phyloP scores from a whole-genome alignment of 1,140 invertebrate genomes.

The Leucophenga varia region DNA sequence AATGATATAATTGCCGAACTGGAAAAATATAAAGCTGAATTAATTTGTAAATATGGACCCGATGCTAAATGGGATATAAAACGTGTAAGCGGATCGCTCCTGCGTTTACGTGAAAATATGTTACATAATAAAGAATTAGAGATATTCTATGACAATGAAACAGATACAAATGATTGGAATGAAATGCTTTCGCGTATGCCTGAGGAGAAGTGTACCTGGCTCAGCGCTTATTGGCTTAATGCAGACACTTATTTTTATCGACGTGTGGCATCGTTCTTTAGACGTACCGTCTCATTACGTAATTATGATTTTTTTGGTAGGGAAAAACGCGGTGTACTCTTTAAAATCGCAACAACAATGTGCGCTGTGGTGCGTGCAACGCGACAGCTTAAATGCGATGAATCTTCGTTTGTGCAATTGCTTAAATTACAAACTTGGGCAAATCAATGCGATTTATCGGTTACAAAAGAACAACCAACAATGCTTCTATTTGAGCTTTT shows the following conservation, averaged over 20 bases:
- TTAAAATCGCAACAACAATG: conserved; percentile 60
- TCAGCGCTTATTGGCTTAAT: conserved; percentile 80
- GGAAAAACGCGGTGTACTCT: conserved; percentile 69
- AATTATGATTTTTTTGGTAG: conserved; percentile 76
- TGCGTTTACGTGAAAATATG: conserved; percentile 67
- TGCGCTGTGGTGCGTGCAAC: conserved; percentile 55
- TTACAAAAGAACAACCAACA: conserved; percentile 66
- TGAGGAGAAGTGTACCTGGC: conserved; percentile 68
- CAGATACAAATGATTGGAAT: conserved; percentile 58
- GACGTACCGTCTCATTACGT: conserved; percentile 65
- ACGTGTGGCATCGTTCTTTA: conserved; percentile 74
- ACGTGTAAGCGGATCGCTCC: conserved; percentile 41
- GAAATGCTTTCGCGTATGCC: conserved; percentile 43
- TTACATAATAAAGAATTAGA: conserved; percentile 70
- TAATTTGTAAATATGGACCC: conserved; percentile 65
- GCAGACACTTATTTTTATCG: conserved; percentile 94
- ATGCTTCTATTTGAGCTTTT: conserved; percentile 64
- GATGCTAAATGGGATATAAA: neutral
- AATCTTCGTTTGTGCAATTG: conserved; percentile 60
- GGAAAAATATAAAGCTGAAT: conserved; percentile 68
- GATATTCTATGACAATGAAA: conserved; percentile 53
- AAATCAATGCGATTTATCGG: conserved; percentile 83
- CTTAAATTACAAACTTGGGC: conserved; percentile 70
- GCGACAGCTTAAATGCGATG: conserved; percentile 3
- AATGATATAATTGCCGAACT: conserved; percentile 82